Percentiles rank a stretch among this genome's conserved stretches.
Evolutionary conservation across 2,797 vertebrate species (phyloP).

Genomic region (Jordanella pulchra): DNA sequence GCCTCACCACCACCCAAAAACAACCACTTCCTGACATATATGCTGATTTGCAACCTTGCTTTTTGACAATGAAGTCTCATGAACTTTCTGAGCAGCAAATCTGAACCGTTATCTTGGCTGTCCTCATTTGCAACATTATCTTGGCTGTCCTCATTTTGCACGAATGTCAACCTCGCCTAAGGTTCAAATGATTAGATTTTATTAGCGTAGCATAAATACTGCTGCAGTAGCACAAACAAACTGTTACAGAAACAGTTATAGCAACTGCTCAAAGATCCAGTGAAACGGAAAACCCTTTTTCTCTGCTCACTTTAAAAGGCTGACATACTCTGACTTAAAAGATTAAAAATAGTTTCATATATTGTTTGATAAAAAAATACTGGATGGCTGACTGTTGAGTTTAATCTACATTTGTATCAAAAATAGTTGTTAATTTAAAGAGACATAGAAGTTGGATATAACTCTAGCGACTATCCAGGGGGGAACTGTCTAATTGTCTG

Average conservation of each 20-base stretch:
- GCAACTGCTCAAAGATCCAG: too few relatives aligned
- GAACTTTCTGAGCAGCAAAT: background rate
- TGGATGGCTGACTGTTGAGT: background rate
- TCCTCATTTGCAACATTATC: background rate
- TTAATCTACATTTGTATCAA: background rate
- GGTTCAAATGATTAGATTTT: background rate
- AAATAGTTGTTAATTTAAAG: background rate
- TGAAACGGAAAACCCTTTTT: too few relatives aligned
- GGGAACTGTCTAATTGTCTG: background rate
- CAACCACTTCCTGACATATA: too few relatives aligned
- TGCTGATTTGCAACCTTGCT: background rate
- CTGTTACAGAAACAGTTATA: background rate
- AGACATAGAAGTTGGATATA: background rate
- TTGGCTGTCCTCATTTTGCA: background rate
- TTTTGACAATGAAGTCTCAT: background rate
- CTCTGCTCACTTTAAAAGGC: too few relatives aligned
- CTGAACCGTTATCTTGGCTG: background rate
- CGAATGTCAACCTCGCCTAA: background rate
- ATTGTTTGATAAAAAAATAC: background rate
- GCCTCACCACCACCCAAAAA: too few relatives aligned
- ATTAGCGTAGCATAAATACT: background rate
- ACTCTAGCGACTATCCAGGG: background rate
- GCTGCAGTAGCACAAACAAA: background rate
- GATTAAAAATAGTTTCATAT: background rate
- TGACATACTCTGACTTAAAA: background rate